Conservation (phyloP, 2,797 vertebrate genomes). For the Orestias chungarensis region DNA sequence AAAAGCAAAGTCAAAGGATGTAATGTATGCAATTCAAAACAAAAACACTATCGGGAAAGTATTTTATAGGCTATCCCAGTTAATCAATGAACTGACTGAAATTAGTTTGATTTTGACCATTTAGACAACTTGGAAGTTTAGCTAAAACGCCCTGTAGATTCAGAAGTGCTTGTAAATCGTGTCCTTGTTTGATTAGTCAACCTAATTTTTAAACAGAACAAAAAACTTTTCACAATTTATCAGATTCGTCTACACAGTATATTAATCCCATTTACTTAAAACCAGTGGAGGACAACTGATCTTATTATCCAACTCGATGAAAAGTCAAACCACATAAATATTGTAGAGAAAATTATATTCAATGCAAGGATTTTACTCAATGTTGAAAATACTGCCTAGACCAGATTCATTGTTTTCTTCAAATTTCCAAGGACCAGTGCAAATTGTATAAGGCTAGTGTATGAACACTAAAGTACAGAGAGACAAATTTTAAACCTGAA, state of each 20-base stretch:
- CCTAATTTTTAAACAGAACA: too few relatives aligned
- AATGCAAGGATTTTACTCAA: constrained; percentile 4
- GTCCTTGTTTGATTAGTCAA: background rate
- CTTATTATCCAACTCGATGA: background rate
- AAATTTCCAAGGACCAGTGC: constrained; percentile 40
- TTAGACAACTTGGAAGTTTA: too few relatives aligned
- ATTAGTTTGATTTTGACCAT: too few relatives aligned
- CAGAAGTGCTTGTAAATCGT: too few relatives aligned
- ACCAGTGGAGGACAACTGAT: background rate
- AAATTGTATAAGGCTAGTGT: constrained; percentile 29
- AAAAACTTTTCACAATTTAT: too few relatives aligned
- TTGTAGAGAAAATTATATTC: background rate
- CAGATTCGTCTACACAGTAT: background rate
- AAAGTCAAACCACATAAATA: background rate
- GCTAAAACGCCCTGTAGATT: too few relatives aligned
- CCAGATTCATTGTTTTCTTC: constrained; percentile 35
- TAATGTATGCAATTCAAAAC: too few relatives aligned
- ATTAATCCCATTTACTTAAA: background rate
- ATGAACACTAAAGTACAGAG: constrained; percentile 22
- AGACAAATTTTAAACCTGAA: constrained; percentile 49
- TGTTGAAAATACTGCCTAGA: constrained; percentile 18
- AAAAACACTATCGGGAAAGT: too few relatives aligned
- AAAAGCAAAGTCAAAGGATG: too few relatives aligned
- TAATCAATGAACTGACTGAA: too few relatives aligned
- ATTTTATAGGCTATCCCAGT: too few relatives aligned